Base-by-base conservation (phyloP, 2,113 vertebrate species). In the Microcebus jonahi region DNA sequence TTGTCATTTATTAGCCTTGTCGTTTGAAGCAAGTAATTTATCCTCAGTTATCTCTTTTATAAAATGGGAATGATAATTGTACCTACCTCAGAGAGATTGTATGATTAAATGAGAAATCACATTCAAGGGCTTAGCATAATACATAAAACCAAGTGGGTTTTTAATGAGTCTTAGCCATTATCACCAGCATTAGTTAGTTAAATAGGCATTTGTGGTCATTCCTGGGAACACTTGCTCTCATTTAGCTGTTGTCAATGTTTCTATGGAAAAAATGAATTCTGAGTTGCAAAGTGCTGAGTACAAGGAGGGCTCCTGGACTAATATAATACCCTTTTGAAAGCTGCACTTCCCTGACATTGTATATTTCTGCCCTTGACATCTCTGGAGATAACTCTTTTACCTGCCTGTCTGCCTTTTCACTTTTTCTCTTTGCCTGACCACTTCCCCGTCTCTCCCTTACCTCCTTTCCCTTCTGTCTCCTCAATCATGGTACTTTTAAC, bases 401-500 rank as follows among this genome's bases (percentile, higher is more conserved):
- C 29, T 85, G 8, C 45, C 57, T 89, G 18, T 65, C 36, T 57
- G 27, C 23, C 20, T 88, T 68, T 94, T 53, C 12, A 76, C 77
- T 77, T 71, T 70, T 87, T 50, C 75, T 93, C 45, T 13, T 92
- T 76, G 34, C 29, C 61, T 55, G 36, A 34, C 31, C 63, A 76
- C 68, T 84, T 90, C 59, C 29, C 31, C 70, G 3, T 67, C 21
- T 57, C 50, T 63, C 61, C 27, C 50, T 90, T 68, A 23, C 83
- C 81, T 90, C 27, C 6, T 77, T 90, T 61, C 18, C 50, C 20
- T 92, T 93, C 8, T 42, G 8, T 96, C 20, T 90, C 71, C 80
- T 75, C 61, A 86, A 1, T 83, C 90, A 91, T 85, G 36, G 18
- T 86, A 65, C 68, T 95, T 97, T 88, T 55, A 90, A 71, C 70